These are phyloP conservation scores for Agriotes lineatus DNA, from an alignment of 2,888 invertebrate genomes.

Conservation along the genomic window DNA sequence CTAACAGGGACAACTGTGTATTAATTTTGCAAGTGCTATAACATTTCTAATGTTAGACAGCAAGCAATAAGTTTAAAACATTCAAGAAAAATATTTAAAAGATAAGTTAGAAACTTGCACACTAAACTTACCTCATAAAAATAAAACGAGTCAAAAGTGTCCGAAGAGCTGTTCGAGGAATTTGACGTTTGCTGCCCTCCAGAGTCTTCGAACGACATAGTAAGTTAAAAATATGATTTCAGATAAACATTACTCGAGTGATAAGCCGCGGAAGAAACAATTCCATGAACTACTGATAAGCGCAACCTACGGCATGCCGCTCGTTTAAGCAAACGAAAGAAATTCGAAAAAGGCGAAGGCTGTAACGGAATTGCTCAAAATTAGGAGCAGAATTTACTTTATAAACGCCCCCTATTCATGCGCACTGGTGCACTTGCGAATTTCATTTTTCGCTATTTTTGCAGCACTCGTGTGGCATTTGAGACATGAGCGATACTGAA, in stretches of 20 bases:
- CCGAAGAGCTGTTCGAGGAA: conserved; percentile 11
- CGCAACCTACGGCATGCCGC: too few relatives aligned
- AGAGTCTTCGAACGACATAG: background rate
- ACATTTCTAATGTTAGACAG: too few relatives aligned
- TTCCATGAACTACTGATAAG: too few relatives aligned
- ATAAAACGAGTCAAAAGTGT: conserved; percentile 35
- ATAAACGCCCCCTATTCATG: conserved; percentile 27
- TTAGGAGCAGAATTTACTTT: conserved; percentile 19
- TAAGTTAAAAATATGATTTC: background rate
- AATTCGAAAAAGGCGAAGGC: conserved; percentile 14
- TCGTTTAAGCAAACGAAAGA: background rate
- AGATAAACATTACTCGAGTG: background rate
- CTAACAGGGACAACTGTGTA: too few relatives aligned
- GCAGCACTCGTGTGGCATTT: too few relatives aligned
- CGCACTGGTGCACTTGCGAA: conserved; percentile 3
- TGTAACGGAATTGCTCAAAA: conserved; percentile 17
- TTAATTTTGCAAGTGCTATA: too few relatives aligned
- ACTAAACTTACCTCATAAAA: conserved; percentile 43
- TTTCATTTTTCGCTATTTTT: conserved; percentile 15
- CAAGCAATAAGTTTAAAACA: too few relatives aligned
- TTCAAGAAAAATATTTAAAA: too few relatives aligned
- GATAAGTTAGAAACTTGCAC: too few relatives aligned
- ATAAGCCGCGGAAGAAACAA: background rate
- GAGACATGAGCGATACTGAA: too few relatives aligned
- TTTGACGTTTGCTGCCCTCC: background rate